Percentiles rank a stretch among this genome's conserved stretches.
Conservation (phyloP, 2,113 vertebrate species). For the Malurus elegans region DNA sequence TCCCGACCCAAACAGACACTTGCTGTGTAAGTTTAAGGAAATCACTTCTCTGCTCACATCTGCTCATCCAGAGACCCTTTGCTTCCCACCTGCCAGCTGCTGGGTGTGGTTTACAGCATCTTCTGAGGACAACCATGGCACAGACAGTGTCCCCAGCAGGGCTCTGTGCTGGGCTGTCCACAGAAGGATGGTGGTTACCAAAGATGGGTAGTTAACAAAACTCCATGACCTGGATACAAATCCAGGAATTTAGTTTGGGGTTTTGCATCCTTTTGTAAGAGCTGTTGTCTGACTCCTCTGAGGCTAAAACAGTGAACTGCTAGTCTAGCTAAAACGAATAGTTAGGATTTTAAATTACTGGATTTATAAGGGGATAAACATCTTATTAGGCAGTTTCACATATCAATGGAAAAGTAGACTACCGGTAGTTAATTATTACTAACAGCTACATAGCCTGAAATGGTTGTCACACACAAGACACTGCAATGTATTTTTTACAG, state of each 20-base stretch:
- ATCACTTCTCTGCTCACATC: neutral
- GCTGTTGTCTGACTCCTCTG: neutral
- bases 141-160: neutral
- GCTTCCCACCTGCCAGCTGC: neutral
- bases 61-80: neutral
- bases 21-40: neutral
- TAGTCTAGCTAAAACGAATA: neutral
- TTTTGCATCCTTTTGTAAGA: neutral
- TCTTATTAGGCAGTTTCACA: neutral
- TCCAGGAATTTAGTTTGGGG: neutral
- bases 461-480: neutral
- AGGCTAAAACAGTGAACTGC: neutral
- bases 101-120: neutral
- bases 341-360: neutral
- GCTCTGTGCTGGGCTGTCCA: neutral
- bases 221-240: neutral
- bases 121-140: neutral
- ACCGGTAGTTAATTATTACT: neutral
- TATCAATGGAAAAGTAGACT: neutral
- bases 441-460: neutral
- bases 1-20: neutral
- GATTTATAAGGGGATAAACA: neutral
- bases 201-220: neutral
- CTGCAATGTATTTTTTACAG: neutral
- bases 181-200: neutral